phyloP scores from a whole-genome alignment of 2,113 vertebrate genomes.

The Paralichthys olivaceus region DNA sequence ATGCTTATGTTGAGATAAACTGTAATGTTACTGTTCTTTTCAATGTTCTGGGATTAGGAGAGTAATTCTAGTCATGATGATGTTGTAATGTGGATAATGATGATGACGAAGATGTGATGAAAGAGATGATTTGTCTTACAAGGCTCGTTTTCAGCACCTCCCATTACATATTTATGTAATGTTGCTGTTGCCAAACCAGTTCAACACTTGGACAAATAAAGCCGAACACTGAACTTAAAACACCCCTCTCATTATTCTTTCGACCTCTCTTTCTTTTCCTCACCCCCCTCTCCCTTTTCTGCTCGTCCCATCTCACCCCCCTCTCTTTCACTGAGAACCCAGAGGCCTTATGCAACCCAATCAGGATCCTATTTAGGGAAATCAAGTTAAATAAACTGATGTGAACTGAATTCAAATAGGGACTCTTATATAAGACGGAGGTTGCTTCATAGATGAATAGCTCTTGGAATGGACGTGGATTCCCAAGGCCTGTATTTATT shows the following conservation, averaged over 20 bases:
- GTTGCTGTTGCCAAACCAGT: constrained; percentile 21
- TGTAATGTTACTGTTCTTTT: background rate
- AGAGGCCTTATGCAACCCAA: constrained; percentile 75
- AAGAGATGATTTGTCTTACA: constrained; percentile 11
- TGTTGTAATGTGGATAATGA: background rate
- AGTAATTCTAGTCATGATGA: background rate
- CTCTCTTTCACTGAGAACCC: constrained; percentile 38
- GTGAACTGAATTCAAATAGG: constrained; percentile 72
- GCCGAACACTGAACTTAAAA: constrained; percentile 33
- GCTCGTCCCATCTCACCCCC: background rate
- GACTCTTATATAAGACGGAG: constrained; percentile 78
- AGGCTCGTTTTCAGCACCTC: constrained; percentile 31
- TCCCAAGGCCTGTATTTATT: constrained; percentile 89
- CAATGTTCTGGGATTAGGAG: background rate
- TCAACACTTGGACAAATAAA: constrained; percentile 34
- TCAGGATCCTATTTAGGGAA: constrained; percentile 75
- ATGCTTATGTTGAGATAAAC: background rate
- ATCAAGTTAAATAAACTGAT: constrained; percentile 79
- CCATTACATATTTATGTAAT: background rate
- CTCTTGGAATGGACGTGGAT: constrained; percentile 80
- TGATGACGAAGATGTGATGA: constrained; percentile 1
- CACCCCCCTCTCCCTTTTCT: background rate
- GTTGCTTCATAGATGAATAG: constrained; percentile 79
- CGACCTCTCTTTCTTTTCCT: background rate
- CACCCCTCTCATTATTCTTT: constrained; percentile 26